Evolutionary conservation across 2,888 invertebrate species (phyloP), one percentile per base, ranked within the genome.

Genomic region (Drosophila setosimentum): DNA sequence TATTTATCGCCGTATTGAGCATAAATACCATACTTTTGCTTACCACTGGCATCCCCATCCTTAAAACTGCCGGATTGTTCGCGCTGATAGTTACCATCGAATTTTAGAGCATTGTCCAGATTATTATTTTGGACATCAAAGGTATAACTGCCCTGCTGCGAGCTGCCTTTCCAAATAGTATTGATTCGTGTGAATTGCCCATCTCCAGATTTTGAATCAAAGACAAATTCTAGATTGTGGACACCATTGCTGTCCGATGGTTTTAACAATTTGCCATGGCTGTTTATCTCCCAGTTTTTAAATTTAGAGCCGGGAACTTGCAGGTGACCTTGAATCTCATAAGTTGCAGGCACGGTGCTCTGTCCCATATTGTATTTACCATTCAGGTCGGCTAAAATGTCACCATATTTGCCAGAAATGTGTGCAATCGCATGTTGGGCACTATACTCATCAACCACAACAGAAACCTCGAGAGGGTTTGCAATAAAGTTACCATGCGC

Each of bases 251-350:
- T 73, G 1, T 78, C 80, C 10, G 90, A 79, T 1, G 93, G 91
- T 7, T 89, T 73, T 21, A 92, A 54, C 0, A 93, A 21, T 16
- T 92, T 93, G 0, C 93, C 93, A 27, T 90, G 83, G 0, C 94
- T 92, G 3, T 93, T 92, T 0, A 92, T 18, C 24, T 83, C 82
- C 40, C 82, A 67, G 4, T 67, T 78, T 53, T 95, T 95, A 0
- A 95, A 92, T 45, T 94, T 94, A 1, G 95, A 94, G 60, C 94
- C 94, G 0, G 96, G 95, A 29, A 95, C 90, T 27, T 94, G 93
- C 0, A 95, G 11, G 6, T 94, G 93, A 0, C 95, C 27, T 0
- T 93, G 91, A 45, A 93, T 72, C 33, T 95, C 94, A n/a, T 94
- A 93, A 4, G 93, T 89, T 33, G 95, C 94, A 1, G 91, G 86